Evolutionary conservation across 2,888 invertebrate species (phyloP), one percentile per base, ranked within the genome.

Genomic region (Branchipolynoe longqiensis): DNA sequence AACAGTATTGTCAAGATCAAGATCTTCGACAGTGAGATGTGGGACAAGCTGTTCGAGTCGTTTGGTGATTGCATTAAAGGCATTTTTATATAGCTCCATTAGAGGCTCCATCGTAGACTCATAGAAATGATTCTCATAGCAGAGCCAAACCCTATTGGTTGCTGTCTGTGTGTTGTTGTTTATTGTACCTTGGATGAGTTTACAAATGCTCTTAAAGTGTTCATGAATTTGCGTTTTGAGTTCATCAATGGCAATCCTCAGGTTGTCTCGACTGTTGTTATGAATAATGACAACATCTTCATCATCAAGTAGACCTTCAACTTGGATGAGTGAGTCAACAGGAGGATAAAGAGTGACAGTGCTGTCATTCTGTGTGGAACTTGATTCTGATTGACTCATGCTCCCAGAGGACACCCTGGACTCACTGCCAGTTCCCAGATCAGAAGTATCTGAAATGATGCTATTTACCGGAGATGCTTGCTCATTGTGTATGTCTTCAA

Each of bases 41-140:
- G 87, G 74, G 0, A 90, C 41, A 84, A 88, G 87, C 18, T 82
- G 56, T 0, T 86, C 82, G 14, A 91, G 85, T 36, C 82, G 87
- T 0, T 87, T 48, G 38, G 89, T 89, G n/a, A 89, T 86, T 0
- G 86, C 84, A 8, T 74, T 82, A 82, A 90, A 91, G 3, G 89
- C 90, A 6, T 85, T 73, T 28, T 88, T 88, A 87, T 91, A 92
- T n/a, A 92, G 82, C 22, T 89, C 84, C 83, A 88, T 83, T 25
- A 92, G 69, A 0, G 86, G 56, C 8, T 88, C 87, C 87, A 91
- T 89, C 4, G 90, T 87, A 78, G 88, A 86, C 4, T 87, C 82
- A 82, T 91, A 91, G 28, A 92, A 88, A 82, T 91, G 90, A 22
- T 87, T 88, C 59, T 91, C 91, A 85, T 92, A 92, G 59, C 90